A percentile compares a stretch with the other conserved stretches of the same genome.
phyloP scores from a whole-genome alignment of 2,888 invertebrate species.

The Euzophera pinguis region DNA sequence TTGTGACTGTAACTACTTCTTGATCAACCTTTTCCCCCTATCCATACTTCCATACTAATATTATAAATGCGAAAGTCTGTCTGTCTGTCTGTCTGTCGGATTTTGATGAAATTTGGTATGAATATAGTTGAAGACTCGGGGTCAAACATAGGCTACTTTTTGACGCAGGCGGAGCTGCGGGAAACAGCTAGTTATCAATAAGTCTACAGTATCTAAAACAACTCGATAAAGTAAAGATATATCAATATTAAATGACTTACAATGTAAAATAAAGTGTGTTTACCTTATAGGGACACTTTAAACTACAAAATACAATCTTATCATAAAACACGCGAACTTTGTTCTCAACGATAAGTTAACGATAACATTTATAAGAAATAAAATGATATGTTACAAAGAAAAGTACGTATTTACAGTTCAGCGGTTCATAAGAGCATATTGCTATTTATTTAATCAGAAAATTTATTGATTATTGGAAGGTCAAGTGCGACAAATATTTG shows the following conservation, averaged over 20 bases:
- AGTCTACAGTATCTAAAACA: no score
- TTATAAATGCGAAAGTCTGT: no score
- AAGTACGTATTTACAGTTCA: slow-evolving; percentile 24
- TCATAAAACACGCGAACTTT: slow-evolving; percentile 42
- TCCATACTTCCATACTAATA: no score
- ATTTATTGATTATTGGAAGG: neutral
- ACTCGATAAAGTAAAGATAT: neutral
- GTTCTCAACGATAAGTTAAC: slow-evolving; percentile 35
- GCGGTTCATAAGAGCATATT: neutral
- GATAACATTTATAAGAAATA: slow-evolving; percentile 11
- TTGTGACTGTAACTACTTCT: no score
- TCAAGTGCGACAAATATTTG: neutral
- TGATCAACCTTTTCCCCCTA: no score
- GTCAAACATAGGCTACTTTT: no score
- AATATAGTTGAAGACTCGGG: no score
- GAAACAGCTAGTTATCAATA: no score
- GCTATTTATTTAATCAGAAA: neutral
- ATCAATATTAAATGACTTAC: neutral
- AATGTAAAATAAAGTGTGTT: neutral
- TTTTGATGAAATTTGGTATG: no score
- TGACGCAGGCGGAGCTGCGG: no score
- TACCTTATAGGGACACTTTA: slow-evolving; percentile 4
- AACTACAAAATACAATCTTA: slow-evolving; percentile 17
- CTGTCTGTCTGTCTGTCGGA: no score
- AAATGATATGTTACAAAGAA: slow-evolving; percentile 14